phyloP scores from a whole-genome alignment of 1,140 invertebrate genomes.

The Drosophila chauvacae region DNA sequence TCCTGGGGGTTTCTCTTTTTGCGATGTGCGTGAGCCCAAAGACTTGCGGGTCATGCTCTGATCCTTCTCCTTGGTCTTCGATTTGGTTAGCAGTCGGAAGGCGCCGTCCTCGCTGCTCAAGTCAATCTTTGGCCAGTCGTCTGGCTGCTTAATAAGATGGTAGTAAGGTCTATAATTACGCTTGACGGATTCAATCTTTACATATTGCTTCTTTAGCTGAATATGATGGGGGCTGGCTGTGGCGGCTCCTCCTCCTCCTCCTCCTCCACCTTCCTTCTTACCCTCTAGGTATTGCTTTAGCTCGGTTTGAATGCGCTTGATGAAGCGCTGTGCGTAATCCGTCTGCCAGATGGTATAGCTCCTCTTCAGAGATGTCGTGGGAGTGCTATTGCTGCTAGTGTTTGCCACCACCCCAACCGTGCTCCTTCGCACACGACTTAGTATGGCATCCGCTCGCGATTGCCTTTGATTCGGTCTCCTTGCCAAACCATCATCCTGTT shows the following conservation, averaged over 20 bases:
- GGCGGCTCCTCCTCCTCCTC: neutral
- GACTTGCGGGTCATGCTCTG: slow-evolving; percentile 71
- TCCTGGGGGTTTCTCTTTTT: slow-evolving; percentile 30
- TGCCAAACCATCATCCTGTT: slow-evolving; percentile 51
- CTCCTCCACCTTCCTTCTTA: slow-evolving; percentile 28
- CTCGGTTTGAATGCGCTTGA: slow-evolving; percentile 75
- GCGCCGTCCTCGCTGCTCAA: slow-evolving; percentile 76
- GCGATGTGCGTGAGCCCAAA: slow-evolving; percentile 61
- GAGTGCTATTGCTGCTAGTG: slow-evolving; percentile 21
- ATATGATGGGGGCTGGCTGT: slow-evolving; percentile 47
- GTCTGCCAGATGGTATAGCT: slow-evolving; percentile 85
- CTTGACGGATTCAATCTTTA: slow-evolving; percentile 80
- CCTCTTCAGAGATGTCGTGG: slow-evolving; percentile 26
- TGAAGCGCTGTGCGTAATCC: slow-evolving; percentile 85
- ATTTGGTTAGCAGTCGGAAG: slow-evolving; percentile 68
- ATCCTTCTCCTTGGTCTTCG: slow-evolving; percentile 37
- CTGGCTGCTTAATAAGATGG: slow-evolving; percentile 80
- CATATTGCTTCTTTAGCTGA: slow-evolving; percentile 67
- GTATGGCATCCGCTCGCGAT: slow-evolving; percentile 89
- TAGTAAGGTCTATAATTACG: slow-evolving; percentile 77
- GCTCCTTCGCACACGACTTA: slow-evolving; percentile 85
- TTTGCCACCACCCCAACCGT: slow-evolving; percentile 25
- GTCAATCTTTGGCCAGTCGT: slow-evolving; percentile 82
- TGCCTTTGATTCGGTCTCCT: slow-evolving; percentile 73
- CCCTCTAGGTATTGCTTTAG: slow-evolving; percentile 71